Evolutionary conservation across 2,888 invertebrate species (phyloP).

Genomic region (Epirrita christyi): DNA sequence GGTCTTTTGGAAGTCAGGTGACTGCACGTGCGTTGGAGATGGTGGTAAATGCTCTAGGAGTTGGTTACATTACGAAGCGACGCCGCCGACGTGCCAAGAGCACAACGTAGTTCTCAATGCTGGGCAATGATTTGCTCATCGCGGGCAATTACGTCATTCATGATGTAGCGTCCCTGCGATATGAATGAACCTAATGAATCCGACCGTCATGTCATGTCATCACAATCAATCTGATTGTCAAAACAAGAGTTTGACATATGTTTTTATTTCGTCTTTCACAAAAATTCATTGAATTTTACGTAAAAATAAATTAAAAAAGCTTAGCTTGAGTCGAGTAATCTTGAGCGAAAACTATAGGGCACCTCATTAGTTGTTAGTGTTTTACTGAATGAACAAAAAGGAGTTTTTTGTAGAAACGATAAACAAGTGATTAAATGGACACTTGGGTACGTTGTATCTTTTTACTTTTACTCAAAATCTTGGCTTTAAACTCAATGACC

Average conservation of each 20-base stretch:
- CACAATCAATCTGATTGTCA: slow-evolving; percentile 12
- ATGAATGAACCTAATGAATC: neutral
- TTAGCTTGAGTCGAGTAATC: neutral
- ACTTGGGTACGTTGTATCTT: slow-evolving; percentile 58
- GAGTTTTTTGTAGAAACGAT: slow-evolving; percentile 28
- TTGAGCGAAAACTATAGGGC: slow-evolving; percentile 16
- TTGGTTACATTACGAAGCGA: no score
- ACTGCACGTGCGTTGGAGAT: no score
- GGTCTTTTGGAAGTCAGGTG: no score
- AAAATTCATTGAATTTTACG: slow-evolving; percentile 19
- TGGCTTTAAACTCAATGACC: slow-evolving; percentile 52
- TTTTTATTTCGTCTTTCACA: slow-evolving; percentile 29
- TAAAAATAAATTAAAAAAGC: slow-evolving; percentile 15
- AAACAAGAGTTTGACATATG: slow-evolving; percentile 33
- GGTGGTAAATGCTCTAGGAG: no score
- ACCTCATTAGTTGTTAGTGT: slow-evolving; percentile 1
- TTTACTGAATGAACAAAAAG: slow-evolving; percentile 7
- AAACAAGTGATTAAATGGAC: slow-evolving; percentile 47
- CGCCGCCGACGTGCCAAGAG: no score
- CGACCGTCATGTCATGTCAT: slow-evolving; percentile 6
- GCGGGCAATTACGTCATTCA: no score
- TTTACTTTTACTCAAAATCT: slow-evolving; percentile 58
- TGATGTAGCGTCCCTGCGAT: no score
- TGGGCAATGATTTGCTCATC: no score
- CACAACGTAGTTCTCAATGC: no score